Base-by-base conservation (phyloP, 2,797 vertebrate species). In the Galaxias olidus region DNA sequence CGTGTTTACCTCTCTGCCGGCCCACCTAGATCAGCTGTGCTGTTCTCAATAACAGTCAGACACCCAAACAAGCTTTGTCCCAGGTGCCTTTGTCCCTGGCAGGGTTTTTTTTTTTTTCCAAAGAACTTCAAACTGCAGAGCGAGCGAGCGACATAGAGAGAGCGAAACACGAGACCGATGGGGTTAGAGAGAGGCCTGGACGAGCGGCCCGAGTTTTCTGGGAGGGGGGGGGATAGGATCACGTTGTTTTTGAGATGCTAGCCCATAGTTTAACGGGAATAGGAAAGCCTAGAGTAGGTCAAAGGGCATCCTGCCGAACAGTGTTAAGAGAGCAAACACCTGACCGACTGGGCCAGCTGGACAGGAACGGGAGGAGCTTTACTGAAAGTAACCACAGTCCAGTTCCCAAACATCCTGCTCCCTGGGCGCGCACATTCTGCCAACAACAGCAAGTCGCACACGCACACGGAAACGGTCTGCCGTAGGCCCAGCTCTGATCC, bases 341-440 rank as follows among this genome's bases (percentile, higher is more conserved):
- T 30, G 52, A 20, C 65, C 59, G 54, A 18, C 58, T 40, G 50
- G 51, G 8, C 75, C 83, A 75, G 71, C 74, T 86, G 82, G 69
- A 57, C 67, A 78, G 76, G 75, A 71, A 56, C 4, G 10, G 12
- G 53, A 49, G 30, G 43, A 40, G n/a, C 13, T 63, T 63, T 70
- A 69, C 69, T 80, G 75, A 78, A 81, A 79, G 78, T 63, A 72
- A 67, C 65, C 50, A 63, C 66, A 43, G 45, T 69, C 59, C 57
- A 17, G 56, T 72, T 82, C 56, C 62, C 61, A 68, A 63, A 66
- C 71, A 64, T 66, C 74, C 12, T 51, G 40, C 45, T 63, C 43
- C 30, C 15, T 30, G 30, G 17, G 46, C 42, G 20, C 64, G 5
- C 13, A 0, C 20, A 60, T 64, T 42, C 73, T 46, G 14, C 47